A percentile compares a stretch with the other conserved stretches of the same genome.
Evolutionary conservation across 2,888 invertebrate species (phyloP).

Genomic region (Acanthoscelides obtectus): DNA sequence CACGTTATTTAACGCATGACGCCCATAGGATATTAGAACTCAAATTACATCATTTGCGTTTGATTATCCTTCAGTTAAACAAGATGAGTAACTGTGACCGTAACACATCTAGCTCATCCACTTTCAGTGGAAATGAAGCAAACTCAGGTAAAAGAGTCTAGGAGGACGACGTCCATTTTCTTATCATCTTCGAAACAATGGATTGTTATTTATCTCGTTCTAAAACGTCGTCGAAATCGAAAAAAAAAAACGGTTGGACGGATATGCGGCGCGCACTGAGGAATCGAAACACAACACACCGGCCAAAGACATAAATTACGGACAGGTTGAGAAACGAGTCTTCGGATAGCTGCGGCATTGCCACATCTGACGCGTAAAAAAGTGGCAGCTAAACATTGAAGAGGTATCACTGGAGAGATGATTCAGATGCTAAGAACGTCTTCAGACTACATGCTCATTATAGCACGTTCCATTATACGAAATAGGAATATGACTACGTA

Average conservation of each 20-base stretch:
- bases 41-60: no score
- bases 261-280: conserved; percentile 15
- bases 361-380: conserved; percentile 2
- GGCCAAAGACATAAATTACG: conserved; percentile 36
- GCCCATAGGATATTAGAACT: no score
- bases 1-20: no score
- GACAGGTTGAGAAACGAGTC: conserved; percentile 35
- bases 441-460: background rate
- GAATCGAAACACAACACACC: conserved; percentile 26
- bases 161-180: no score
- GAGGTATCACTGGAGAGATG: background rate
- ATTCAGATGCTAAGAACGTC: background rate
- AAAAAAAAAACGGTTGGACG: conserved; percentile 19
- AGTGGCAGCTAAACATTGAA: background rate
- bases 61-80: no score
- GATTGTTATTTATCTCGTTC: conserved; percentile 32
- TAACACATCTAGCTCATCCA: no score
- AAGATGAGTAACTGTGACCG: no score
- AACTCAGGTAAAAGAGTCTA: background rate
- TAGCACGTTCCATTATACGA: no score
- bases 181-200: conserved; percentile 33
- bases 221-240: conserved; percentile 30
- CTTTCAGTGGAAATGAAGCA: background rate
- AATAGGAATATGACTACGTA: no score
- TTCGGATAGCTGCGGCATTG: conserved; percentile 15